A percentile compares a stretch with the other conserved stretches of the same genome.
Evolutionary conservation across 2,113 vertebrate species (phyloP).

Genomic region (Xenopus tropicalis): UCB_Xtro_10.0 CM004445.2:80645501-80646000

Average conservation of each 20-base stretch:
- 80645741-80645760: neutral
- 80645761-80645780: slow-evolving; percentile 20
- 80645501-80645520: neutral
- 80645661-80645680: slow-evolving; percentile 47
- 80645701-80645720: slow-evolving; percentile 22
- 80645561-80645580: slow-evolving; percentile 86
- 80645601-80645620: slow-evolving; percentile 67
- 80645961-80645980: too few species aligned
- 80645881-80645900: too few species aligned
- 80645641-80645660: slow-evolving; percentile 53
- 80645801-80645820: too few species aligned
- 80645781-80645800: slow-evolving; percentile 7
- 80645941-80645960: too few species aligned
- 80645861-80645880: too few species aligned
- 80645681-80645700: slow-evolving; percentile 30
- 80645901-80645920: too few species aligned
- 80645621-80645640: slow-evolving; percentile 63
- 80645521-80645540: slow-evolving; percentile 4
- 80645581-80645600: slow-evolving; percentile 77
- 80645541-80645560: slow-evolving; percentile 79
- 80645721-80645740: slow-evolving; percentile 9
- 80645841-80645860: too few species aligned
- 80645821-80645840: too few species aligned
- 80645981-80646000: too few species aligned
- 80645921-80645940: too few species aligned